Evolutionary conservation across 2,888 invertebrate species (phyloP), one percentile per base, ranked within the genome.

Genomic region (Caprella mutica): DNA sequence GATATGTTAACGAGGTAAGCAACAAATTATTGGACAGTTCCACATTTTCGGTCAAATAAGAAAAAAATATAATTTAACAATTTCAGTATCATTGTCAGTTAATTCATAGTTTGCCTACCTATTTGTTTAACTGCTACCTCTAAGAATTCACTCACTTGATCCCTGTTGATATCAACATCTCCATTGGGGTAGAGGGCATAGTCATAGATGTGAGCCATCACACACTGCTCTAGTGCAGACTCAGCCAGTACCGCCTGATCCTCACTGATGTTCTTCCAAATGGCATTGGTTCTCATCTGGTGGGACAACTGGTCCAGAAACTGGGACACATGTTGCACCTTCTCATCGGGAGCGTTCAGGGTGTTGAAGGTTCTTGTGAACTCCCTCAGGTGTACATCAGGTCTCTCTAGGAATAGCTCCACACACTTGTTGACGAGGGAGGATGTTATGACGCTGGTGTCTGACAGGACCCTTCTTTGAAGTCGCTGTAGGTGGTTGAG

Each of bases 181-280:
- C 91, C 92, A 72, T 97, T 96, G 5, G 97, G 97, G 76, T 92
- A 94, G 73, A 98, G 79, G 48, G 96, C 93, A 70, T 88, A 84
- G 39, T 84, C 80, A 75, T 97, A 97, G 55, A 97, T 85, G 27
- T 86, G 79, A 52, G 87, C 86, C 79, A 96, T 86, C 6, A 96
- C 81, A n/a, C 85, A 83, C 46, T 93, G 79, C 72, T 97, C 96
- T 65, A 97, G 83, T 4, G 89, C 86, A 59, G 82, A 75, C 68
- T 85, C 82, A 0, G 86, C 88, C 68, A 84, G 80, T 61, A 84
- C 82, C 35, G 88, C 71, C 69, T 90, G 84, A 64, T 78, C 75
- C 19, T 79, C 75, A 63, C 81, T 81, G 8, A 42, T 44, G 58
- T 58, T 61, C 30, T 58, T 58, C 61, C 61, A 61, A 55, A 61